Base-by-base conservation (phyloP, 2,797 vertebrate genomes). In the Sebastolobus altivelis region DNA sequence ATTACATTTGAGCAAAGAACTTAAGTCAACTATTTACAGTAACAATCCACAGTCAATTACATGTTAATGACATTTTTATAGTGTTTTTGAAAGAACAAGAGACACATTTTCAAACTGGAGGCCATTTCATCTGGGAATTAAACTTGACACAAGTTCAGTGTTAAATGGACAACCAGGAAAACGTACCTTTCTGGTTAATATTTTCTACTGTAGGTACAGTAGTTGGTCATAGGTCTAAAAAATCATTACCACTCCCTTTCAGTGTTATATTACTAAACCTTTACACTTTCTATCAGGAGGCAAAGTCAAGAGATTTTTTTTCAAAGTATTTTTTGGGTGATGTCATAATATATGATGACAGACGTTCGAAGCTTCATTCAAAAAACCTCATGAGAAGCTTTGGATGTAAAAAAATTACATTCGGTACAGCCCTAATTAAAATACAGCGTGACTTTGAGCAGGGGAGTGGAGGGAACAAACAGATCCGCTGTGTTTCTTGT, bases 131-230 rank as follows among this genome's bases (percentile, higher is more conserved):
- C 10, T 29, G 1, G 6, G 7, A 54, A 52, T 65, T 31, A 2
- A 49, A 37, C 33, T 72, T 1, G 4, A 22, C 33, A 72, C 22
- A 2, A 1, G 2, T 33, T 76, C 4, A 40, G n/a, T 65, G 27
- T 35, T 66, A 18, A 70, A 55, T 38, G n/a, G 27, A 61, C 8
- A 55, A 33, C 27, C 16, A 31, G 29, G 18, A 74, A 46, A 65
- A 37, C 5, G n/a, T 8, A 43, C 13, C 22, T 16, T 76, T 52
- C 31, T 76, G 49, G 62, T 77, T 80, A 80, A 76, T 65, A 79
- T 70, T 66, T 46, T 65, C 43, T 62, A 22, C 20, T 69, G 4
- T n/a, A 16, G 12, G 4, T 62, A 37, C 37, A 31, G 33, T 25
- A 38, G 60, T n/a, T 37, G 68, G 25, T 18, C 59, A 59, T 54